Percentiles rank a stretch among this genome's conserved stretches.
phyloP scores from a whole-genome alignment of 2,888 invertebrate genomes.

The Nymphalis urticae region DNA sequence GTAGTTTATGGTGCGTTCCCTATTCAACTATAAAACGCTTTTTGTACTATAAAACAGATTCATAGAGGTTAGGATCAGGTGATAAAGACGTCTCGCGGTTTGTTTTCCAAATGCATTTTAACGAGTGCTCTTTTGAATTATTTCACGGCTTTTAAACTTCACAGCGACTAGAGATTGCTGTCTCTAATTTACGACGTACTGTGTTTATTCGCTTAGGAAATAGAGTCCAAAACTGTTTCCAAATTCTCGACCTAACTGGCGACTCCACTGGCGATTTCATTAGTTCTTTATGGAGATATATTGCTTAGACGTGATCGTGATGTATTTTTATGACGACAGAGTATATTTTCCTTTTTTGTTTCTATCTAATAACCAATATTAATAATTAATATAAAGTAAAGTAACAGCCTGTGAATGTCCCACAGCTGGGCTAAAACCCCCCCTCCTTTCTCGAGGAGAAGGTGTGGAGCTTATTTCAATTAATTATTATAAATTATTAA shows the following conservation, averaged over 20 bases:
- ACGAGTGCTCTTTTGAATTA: conserved; percentile 74
- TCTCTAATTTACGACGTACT: conserved; percentile 55
- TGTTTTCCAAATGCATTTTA: conserved; percentile 70
- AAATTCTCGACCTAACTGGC: conserved; percentile 13
- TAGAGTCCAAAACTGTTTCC: conserved; percentile 21
- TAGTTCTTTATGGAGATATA: conserved; percentile 1
- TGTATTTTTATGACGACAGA: background rate
- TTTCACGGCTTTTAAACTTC: conserved; percentile 70
- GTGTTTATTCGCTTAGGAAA: conserved; percentile 29
- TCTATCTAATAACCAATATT: too few relatives aligned
- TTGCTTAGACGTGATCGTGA: background rate
- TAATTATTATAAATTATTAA: too few relatives aligned
- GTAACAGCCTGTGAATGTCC: too few relatives aligned
- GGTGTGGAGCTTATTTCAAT: too few relatives aligned
- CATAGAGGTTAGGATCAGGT: conserved; percentile 54
- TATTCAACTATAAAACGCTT: conserved; percentile 31
- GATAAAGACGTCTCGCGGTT: conserved; percentile 70
- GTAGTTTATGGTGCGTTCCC: conserved; percentile 51
- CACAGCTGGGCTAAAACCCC: too few relatives aligned
- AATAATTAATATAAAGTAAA: too few relatives aligned
- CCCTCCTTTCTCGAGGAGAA: too few relatives aligned
- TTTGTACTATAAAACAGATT: conserved; percentile 51
- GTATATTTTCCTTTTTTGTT: background rate
- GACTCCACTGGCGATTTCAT: conserved; percentile 11
- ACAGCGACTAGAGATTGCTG: conserved; percentile 60